These are phyloP conservation scores for Chinchilla lanigera DNA, from an alignment of 2,113 vertebrate species.

Conservation along the genomic window DNA sequence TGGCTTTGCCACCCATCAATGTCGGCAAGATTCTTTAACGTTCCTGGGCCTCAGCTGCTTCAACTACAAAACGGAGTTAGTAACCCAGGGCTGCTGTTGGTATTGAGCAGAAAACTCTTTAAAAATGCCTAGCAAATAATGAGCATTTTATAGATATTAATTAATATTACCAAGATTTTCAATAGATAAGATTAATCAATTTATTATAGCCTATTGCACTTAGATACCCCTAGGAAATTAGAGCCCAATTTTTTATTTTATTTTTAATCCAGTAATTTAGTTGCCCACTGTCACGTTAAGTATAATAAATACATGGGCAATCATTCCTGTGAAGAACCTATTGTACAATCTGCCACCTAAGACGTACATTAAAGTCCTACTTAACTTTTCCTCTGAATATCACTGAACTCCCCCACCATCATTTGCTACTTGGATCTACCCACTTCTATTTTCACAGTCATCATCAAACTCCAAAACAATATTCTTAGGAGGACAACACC, in stretches of 20 bases:
- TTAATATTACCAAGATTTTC: slow-evolving; percentile 40
- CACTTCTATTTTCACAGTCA: slow-evolving; percentile 29
- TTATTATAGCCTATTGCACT: slow-evolving; percentile 40
- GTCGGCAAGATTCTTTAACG: background rate
- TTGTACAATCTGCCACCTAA: background rate
- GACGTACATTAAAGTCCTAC: background rate
- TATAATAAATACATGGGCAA: slow-evolving; percentile 9
- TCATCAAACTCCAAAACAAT: slow-evolving; percentile 40
- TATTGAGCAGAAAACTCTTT: background rate
- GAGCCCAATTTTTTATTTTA: background rate
- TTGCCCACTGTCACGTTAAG: slow-evolving; percentile 19
- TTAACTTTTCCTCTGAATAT: slow-evolving; percentile 19
- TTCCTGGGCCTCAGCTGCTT: slow-evolving; percentile 20
- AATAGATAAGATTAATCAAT: slow-evolving; percentile 56
- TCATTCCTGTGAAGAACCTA: slow-evolving; percentile 55
- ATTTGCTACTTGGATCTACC: background rate
- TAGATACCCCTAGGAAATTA: slow-evolving; percentile 39
- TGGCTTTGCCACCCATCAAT: background rate
- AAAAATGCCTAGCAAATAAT: background rate
- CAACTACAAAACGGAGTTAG: slow-evolving; percentile 31
- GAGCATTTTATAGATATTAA: slow-evolving; percentile 32
- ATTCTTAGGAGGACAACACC: background rate
- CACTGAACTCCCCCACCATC: background rate
- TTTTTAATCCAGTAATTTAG: slow-evolving; percentile 54
- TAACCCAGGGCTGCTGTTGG: background rate